phyloP scores from a whole-genome alignment of 2,888 invertebrate species.

The Callosobruchus maculatus region DNA sequence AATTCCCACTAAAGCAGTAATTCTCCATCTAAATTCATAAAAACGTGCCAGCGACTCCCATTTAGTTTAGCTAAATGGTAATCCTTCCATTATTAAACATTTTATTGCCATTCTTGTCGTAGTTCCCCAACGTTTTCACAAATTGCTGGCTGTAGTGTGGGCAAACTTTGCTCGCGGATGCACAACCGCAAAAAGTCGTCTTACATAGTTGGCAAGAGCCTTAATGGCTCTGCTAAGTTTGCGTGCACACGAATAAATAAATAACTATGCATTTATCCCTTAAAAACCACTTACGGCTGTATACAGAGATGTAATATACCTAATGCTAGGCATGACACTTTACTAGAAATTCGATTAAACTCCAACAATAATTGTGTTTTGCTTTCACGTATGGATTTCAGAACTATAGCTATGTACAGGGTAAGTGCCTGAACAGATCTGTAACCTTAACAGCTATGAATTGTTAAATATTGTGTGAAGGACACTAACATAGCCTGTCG shows the following conservation, averaged over 20 bases:
- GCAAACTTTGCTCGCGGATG: not conserved
- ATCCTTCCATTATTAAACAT: not conserved
- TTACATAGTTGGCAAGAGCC: not conserved
- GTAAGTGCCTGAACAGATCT: no score
- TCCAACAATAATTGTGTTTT: no score
- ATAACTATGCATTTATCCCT: not conserved
- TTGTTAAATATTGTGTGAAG: no score
- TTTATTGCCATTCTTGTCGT: not conserved
- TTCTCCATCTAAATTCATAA: not conserved
- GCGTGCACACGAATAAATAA: not conserved
- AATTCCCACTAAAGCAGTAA: not conserved
- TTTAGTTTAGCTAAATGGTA: not conserved
- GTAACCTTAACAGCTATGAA: no score
- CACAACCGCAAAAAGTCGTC: not conserved
- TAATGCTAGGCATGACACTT: not conserved
- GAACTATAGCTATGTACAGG: no score
- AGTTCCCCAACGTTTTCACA: not conserved
- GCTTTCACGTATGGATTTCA: no score
- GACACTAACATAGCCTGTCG: no score
- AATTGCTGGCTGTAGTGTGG: not conserved
- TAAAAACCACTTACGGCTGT: not conserved
- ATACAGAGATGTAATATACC: not conserved
- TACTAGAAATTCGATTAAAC: no score
- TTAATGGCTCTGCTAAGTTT: not conserved
- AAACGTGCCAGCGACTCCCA: not conserved